phyloP scores from a whole-genome alignment of 2,113 vertebrate genomes.

The Hymenochirus boettgeri region DNA sequence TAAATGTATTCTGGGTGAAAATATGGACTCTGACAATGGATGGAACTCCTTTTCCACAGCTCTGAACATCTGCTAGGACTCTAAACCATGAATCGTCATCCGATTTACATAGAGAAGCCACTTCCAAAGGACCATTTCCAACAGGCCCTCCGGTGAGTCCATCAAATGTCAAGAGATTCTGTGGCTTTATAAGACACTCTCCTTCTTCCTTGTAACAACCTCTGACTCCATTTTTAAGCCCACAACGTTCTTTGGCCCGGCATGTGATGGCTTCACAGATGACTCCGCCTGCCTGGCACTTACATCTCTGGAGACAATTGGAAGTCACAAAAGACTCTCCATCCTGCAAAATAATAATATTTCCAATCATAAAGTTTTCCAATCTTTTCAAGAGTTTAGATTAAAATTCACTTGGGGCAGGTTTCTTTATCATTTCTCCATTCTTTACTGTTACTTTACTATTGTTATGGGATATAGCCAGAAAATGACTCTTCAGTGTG shows the following conservation, averaged over 20 bases:
- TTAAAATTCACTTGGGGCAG: no score
- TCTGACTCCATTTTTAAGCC: constrained; percentile 37
- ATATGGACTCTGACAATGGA: constrained; percentile 3
- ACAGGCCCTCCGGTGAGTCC: constrained; percentile 9
- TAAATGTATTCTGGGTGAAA: constrained; percentile 24
- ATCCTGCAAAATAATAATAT: no score
- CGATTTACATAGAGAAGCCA: constrained; percentile 46
- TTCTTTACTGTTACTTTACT: no score
- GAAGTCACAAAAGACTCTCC: constrained; percentile 7
- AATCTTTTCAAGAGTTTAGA: no score
- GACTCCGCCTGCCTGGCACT: constrained; percentile 34
- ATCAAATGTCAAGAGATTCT: constrained; percentile 48
- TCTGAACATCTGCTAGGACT: constrained; percentile 46
- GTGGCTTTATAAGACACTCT: constrained; percentile 43
- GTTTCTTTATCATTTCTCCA: no score
- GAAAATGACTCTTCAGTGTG: no score
- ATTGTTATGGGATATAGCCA: no score
- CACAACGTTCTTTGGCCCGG: constrained; percentile 18
- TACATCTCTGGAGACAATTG: constrained; percentile 43
- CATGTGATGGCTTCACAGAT: constrained; percentile 42
- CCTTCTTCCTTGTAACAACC: constrained; percentile 35
- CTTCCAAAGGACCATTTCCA: constrained; percentile 45
- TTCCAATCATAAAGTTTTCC: no score
- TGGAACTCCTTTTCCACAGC: neutral
- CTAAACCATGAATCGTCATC: constrained; percentile 46